phyloP scores from a whole-genome alignment of 2,888 invertebrate species.

The Tetrapedia diversipes region DNA sequence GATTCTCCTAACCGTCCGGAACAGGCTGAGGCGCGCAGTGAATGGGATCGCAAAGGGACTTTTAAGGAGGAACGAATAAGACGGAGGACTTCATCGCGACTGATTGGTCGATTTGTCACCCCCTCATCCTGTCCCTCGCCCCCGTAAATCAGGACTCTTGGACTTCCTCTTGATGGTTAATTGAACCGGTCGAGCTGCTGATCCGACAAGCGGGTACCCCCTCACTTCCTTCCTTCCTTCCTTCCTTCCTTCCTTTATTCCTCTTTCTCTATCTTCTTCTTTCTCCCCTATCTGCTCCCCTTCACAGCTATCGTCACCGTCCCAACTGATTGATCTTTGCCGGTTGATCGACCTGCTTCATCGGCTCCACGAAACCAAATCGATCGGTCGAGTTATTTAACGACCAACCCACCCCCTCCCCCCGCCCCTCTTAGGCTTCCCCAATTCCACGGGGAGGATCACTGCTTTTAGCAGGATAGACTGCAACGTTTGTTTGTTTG shows the following conservation, averaged over 20 bases:
- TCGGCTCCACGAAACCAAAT: conserved; percentile 68
- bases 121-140: conserved; percentile 51
- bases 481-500: neutral
- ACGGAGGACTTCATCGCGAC: conserved; percentile 79
- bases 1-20: conserved; percentile 53
- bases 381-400: conserved; percentile 67
- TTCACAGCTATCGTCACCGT: conserved; percentile 20
- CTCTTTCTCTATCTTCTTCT: conserved; percentile 4
- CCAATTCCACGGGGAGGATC: conserved; percentile 6
- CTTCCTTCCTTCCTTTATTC: conserved; percentile 11
- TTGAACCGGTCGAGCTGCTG: conserved; percentile 75
- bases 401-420: conserved; percentile 32
- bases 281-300: conserved; percentile 3
- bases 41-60: conserved; percentile 64
- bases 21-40: conserved; percentile 37
- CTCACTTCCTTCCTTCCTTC: conserved; percentile 17
- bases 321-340: conserved; percentile 63
- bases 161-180: conserved; percentile 71
- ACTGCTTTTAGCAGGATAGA: neutral
- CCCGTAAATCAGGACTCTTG: conserved; percentile 64
- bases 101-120: conserved; percentile 80
- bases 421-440: conserved; percentile 14
- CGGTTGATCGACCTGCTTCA: conserved; percentile 73
- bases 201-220: conserved; percentile 64
- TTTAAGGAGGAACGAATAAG: conserved; percentile 73